Conservation (phyloP, 2,797 vertebrate genomes). For the Notamacropus eugenii region DNA sequence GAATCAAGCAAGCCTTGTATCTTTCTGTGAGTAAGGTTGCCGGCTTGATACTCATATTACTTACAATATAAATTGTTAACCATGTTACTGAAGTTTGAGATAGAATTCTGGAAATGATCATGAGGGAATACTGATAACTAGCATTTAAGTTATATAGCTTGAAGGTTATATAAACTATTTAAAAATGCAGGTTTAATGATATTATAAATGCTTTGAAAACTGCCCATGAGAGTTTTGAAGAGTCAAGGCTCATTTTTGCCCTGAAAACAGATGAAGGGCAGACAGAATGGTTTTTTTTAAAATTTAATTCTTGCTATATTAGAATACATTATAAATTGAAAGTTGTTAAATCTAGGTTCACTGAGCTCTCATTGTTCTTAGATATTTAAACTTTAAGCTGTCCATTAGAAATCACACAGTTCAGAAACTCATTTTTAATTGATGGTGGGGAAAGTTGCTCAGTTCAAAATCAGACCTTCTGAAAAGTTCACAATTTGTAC, state of each 20-base stretch:
- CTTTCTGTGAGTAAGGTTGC: constrained; percentile 5
- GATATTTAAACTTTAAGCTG: background rate
- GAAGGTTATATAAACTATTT: constrained; percentile 8
- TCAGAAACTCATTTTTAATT: constrained; percentile 23
- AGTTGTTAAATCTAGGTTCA: background rate
- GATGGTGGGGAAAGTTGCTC: background rate
- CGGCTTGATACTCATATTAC: background rate
- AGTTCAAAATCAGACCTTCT: background rate
- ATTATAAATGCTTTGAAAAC: constrained; percentile 14
- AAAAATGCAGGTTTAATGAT: constrained; percentile 31
- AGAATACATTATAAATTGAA: constrained; percentile 3
- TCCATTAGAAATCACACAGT: background rate
- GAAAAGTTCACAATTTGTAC: background rate
- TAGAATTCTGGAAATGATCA: constrained; percentile 6
- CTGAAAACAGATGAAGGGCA: background rate
- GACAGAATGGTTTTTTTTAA: background rate
- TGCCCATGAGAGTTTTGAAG: background rate
- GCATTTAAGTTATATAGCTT: constrained; percentile 28
- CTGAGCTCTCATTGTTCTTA: background rate
- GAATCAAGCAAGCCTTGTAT: background rate
- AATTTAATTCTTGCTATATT: constrained; percentile 16
- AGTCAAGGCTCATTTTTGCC: background rate
- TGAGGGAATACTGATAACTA: constrained; percentile 20
- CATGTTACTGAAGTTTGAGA: background rate
- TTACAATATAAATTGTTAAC: constrained; percentile 19